Conservation (phyloP, 2,888 invertebrate genomes). For the Mythimna impura region DNA sequence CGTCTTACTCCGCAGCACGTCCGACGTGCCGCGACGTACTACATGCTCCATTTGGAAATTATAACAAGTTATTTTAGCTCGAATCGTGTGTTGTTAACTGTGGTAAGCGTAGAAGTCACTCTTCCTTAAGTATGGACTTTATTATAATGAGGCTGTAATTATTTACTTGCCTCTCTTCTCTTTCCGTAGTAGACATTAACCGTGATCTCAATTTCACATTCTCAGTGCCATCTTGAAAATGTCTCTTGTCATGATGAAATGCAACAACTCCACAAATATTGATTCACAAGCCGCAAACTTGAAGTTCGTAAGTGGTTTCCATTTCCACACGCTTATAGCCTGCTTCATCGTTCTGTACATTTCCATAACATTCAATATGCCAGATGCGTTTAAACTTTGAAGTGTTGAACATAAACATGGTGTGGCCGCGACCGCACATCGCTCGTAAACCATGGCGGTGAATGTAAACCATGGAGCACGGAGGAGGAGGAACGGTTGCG, state of each 20-base stretch:
- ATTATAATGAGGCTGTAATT: background rate
- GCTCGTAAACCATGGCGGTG: conserved; percentile 17
- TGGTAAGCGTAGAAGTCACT: background rate
- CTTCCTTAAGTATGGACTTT: background rate
- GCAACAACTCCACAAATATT: background rate
- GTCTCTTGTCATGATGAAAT: background rate
- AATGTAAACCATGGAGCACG: background rate
- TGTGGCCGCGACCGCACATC: conserved; percentile 4
- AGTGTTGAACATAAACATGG: conserved; percentile 28
- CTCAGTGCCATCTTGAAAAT: background rate
- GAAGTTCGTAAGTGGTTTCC: conserved; percentile 12
- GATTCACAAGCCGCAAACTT: conserved; percentile 3
- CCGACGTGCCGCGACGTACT: background rate
- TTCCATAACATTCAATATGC: conserved; percentile 26
- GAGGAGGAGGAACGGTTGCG: background rate
- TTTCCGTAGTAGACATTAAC: background rate
- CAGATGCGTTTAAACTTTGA: conserved; percentile 12
- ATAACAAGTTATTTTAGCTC: conserved; percentile 7
- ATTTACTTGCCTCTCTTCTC: background rate
- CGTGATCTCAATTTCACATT: background rate
- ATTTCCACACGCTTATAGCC: conserved; percentile 1
- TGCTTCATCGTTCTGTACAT: background rate
- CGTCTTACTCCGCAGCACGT: conserved; percentile 25
- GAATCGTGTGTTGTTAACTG: background rate
- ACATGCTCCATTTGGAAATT: conserved; percentile 11